Evolutionary conservation across 2,113 vertebrate genomes (phyloP).

Genomic region (Sinocyclocheilus grahami): DNA sequence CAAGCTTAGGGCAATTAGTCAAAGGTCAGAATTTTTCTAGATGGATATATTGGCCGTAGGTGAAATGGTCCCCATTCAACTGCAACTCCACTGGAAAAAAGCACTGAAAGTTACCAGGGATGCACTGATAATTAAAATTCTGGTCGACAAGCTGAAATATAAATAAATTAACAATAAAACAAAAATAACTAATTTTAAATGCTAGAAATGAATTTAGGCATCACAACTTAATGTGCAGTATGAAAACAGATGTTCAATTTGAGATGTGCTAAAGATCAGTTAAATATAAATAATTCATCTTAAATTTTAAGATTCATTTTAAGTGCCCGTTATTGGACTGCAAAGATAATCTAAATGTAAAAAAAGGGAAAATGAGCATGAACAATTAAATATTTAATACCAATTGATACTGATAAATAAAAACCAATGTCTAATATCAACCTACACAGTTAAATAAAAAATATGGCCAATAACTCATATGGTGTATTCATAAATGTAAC

Average conservation of each 20-base stretch:
- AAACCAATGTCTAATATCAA: not conserved
- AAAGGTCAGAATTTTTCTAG: constrained; percentile 23
- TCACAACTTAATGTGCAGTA: not conserved
- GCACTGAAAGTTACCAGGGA: not conserved
- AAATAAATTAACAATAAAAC: not conserved
- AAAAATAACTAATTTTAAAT: not conserved
- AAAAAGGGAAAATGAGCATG: not conserved
- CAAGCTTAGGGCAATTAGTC: constrained; percentile 35
- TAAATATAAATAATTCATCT: not conserved
- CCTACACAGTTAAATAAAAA: not conserved
- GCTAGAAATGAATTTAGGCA: not conserved
- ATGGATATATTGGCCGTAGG: constrained; percentile 12
- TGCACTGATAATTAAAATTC: not conserved
- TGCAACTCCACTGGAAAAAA: not conserved
- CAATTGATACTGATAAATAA: not conserved
- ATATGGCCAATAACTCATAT: not conserved
- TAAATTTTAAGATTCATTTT: not conserved
- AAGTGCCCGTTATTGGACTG: not conserved
- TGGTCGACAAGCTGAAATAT: not conserved
- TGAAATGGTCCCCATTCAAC: not conserved
- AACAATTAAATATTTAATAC: not conserved
- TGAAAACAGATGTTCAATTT: not conserved
- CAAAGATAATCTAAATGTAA: not conserved
- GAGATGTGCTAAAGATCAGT: not conserved
- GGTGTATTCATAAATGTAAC: not conserved